These are phyloP conservation scores for Hexactinellida sp. DNA, from an alignment of 37 sponge, comb jelly and placozoan species.

Conservation along the genomic window DNA sequence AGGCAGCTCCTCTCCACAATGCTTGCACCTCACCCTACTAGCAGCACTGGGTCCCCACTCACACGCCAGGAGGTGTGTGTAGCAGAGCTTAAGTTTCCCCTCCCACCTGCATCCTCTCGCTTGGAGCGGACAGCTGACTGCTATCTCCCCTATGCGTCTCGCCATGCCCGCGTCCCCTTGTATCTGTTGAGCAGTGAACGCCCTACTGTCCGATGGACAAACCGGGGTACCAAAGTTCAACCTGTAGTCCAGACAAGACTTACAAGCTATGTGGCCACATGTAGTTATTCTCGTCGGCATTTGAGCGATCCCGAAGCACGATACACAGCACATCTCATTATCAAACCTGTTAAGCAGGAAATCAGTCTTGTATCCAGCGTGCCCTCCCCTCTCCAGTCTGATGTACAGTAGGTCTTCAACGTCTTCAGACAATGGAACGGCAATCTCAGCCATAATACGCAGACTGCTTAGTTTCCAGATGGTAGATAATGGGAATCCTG, in stretches of 20 bases:
- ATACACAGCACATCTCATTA: constrained; percentile 7
- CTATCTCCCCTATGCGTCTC: background rate
- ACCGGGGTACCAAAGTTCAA: background rate
- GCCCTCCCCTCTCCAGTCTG: background rate
- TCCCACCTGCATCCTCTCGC: background rate
- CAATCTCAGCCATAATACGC: too few species aligned
- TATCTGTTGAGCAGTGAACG: background rate
- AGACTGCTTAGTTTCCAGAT: too few species aligned
- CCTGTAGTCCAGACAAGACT: background rate
- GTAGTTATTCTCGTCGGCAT: constrained; percentile 5
- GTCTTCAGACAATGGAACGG: background rate
- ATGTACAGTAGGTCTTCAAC: background rate
- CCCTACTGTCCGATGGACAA: background rate
- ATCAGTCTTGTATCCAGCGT: background rate
- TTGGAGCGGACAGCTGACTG: background rate
- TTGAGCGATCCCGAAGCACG: background rate
- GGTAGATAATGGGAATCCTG: too few species aligned
- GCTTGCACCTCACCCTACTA: background rate
- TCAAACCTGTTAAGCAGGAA: constrained; percentile 5
- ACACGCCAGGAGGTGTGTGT: background rate
- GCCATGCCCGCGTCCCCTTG: background rate
- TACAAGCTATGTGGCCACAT: background rate
- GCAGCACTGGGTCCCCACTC: background rate
- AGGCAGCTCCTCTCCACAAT: background rate
- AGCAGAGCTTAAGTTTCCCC: background rate